Base-by-base conservation (phyloP, 2,888 invertebrate genomes). In the Oscheius sp. region DNA sequence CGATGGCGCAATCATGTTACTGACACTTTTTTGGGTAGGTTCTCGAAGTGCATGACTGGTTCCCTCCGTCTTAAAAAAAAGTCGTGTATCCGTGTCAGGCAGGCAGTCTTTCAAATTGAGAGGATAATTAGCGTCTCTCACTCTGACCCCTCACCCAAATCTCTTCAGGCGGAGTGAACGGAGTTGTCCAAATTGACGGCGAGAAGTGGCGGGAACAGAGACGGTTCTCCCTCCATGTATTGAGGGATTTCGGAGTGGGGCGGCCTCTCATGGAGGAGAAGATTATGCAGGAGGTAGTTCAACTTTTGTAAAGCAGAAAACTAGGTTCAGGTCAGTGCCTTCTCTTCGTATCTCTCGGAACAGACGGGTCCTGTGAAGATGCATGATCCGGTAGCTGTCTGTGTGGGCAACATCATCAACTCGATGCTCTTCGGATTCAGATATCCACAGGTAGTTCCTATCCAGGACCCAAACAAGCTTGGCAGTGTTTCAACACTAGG, bases 131-230 rank as follows among this genome's bases (percentile, higher is more conserved):
- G 13, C n/a, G 32, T 21, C 2, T 32, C 9, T 66, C 32, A 7
- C 21, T 53, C 53, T 53, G 7, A 21, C 13, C 53, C n/a, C 53
- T 53, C 21, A 65, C 72, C 35, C 60, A 63, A 71, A 33, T 63
- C 47, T 47, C 32, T 73, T 3, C 42, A 87, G 87, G 83, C 58
- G 88, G 88, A n/a, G 80, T 82, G 63, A 87, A 88, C 76, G 88
- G 88, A 53, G 82, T 88, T 5, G 86, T 88, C 5, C 88, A 88
- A 78, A 87, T 86, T 48, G 87, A 88, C 68, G 88, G 89, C 13
- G 83, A 85, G 42, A 87, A 86, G 73, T 89, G 89, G 89, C 81
- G 88, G 32, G 87, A 88, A 73, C 89, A 89, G 66, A 73, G 89
- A 37, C 73, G 89, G 47, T 83, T 82, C 73, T 77, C 83, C 13